Evolutionary conservation across 2,113 vertebrate genomes (phyloP), one percentile per base, ranked within the genome.

Genomic region (Hystrix cristata): DNA sequence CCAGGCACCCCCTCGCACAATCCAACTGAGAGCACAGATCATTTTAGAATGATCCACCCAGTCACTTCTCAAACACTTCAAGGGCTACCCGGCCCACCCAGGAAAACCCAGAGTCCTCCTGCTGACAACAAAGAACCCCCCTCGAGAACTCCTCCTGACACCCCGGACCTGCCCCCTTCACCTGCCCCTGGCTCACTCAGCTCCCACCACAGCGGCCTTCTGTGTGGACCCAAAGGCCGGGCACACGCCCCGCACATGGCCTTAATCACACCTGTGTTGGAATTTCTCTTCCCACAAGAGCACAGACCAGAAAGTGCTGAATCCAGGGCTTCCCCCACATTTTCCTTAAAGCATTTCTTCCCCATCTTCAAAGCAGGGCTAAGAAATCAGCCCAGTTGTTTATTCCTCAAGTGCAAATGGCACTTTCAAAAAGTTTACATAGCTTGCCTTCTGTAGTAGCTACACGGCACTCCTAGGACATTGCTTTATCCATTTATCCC

Each of bases 171-270:
- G 12, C 8, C 13, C 31, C 46, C 15, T 48, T 8, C 19, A 23
- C 38, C 16, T 19, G 2, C 10, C 62, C 27, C 7, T 0, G 12
- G 59, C 51, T n/a, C 3, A 27, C 65, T 64, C 51, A 29, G 6
- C 31, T 69, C 48, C 27, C 16, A 51, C 23, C n/a, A 14, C 6
- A 43, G 21, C 5, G 12, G 19, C 59, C 12, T 85, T 23, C 71
- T 15, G 1, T 5, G 34, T 3, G 2, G 27, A 5, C 55, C 64
- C 25, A 0, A 1, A 13, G 65, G 57, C 84, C 3, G 3, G 74
- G 53, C 21, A 21, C 12, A 13, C 14, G 1, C 76, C 55, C 34
- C 29, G 2, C 29, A 3, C 67, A 2, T 5, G 64, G 8, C 21
- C 18, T 16, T 67, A 7, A 29, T 79, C 34, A 9, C 8, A 15